These are phyloP conservation scores for Antigone vipio DNA, from an alignment of 2,113 vertebrate species.

Conservation along the genomic window DNA sequence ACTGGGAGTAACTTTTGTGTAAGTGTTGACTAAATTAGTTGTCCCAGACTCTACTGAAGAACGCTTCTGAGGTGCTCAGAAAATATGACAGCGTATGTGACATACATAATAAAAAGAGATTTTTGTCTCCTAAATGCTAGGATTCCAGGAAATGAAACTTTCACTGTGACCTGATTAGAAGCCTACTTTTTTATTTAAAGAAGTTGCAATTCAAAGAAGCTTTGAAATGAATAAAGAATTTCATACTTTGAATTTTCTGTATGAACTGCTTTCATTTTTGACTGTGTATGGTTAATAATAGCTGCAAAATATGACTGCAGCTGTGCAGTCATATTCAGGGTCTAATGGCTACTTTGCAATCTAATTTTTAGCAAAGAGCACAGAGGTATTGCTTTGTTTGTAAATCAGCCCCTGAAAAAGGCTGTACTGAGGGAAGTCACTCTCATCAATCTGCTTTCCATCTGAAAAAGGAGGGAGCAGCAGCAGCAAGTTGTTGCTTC, in stretches of 20 bases:
- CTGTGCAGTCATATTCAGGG: background rate
- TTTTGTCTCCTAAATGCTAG: constrained; percentile 19
- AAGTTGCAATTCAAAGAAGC: background rate
- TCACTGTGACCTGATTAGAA: constrained; percentile 29
- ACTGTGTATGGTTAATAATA: background rate
- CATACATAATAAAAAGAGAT: background rate
- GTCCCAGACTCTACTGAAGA: background rate
- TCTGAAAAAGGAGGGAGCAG: background rate
- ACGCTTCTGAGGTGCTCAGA: background rate
- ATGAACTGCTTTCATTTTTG: background rate
- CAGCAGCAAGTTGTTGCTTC: background rate
- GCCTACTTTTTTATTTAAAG: constrained; percentile 5
- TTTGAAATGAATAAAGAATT: constrained; percentile 1
- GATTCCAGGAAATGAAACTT: constrained; percentile 46
- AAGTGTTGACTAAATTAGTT: constrained; percentile 10
- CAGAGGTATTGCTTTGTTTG: background rate
- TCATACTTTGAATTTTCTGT: background rate
- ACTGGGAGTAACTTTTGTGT: background rate
- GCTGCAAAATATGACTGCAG: background rate
- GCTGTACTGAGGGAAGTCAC: background rate
- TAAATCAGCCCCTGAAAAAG: background rate
- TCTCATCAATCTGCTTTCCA: background rate
- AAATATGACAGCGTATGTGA: background rate
- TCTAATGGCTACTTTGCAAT: background rate
- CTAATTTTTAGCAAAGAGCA: background rate